Conservation (phyloP, 2,113 vertebrate species). For the Oenanthe melanoleuca region DNA sequence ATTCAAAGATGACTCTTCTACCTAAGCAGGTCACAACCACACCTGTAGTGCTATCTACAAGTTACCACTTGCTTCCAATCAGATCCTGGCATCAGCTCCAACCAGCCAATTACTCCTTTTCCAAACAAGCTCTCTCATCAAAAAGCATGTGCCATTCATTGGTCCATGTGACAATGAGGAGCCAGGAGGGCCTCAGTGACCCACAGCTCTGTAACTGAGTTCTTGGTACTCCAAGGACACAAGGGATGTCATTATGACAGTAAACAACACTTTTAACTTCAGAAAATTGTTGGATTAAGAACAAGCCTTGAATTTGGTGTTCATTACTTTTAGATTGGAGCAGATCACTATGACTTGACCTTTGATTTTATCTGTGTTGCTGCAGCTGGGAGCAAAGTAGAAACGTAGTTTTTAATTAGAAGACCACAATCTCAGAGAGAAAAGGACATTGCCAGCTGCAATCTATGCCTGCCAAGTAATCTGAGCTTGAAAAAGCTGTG, state of each 20-base stretch:
- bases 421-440: background rate
- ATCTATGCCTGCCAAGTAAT: background rate
- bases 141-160: background rate
- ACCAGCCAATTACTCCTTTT: background rate
- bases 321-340: background rate
- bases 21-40: background rate
- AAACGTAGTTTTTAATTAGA: background rate
- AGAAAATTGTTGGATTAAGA: background rate
- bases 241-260: background rate
- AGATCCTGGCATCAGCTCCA: background rate
- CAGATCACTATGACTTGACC: background rate
- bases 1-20: background rate
- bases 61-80: background rate
- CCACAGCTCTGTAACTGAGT: background rate
- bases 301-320: background rate
- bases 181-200: background rate
- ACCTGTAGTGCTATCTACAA: background rate
- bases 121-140: background rate
- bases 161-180: background rate
- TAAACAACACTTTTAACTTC: background rate
- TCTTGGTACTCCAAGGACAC: background rate
- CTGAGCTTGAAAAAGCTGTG: background rate
- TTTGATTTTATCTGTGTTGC: conserved; percentile 10
- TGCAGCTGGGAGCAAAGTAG: background rate
- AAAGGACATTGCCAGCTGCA: background rate